phyloP scores from a whole-genome alignment of 2,888 invertebrate genomes.

The Ectemnius cavifrons region DNA sequence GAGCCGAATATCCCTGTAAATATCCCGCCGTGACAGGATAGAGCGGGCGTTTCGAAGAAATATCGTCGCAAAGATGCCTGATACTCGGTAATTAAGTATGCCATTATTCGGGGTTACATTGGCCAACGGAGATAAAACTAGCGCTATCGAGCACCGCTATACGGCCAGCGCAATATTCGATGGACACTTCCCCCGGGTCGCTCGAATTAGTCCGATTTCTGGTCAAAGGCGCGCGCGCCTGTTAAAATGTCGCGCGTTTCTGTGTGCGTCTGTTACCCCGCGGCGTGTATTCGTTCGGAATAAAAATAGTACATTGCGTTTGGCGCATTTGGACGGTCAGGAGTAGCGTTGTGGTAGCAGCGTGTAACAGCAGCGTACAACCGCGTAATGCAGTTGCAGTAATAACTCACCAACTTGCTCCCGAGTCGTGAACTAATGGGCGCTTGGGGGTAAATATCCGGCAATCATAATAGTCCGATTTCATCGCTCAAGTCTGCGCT shows the following conservation, averaged over 20 bases:
- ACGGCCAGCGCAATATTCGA: neutral
- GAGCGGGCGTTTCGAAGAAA: neutral
- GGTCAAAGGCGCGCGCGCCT: neutral
- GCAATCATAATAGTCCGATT: conserved; percentile 1
- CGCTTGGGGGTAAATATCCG: no score
- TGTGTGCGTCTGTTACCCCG: no score
- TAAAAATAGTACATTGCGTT: no score
- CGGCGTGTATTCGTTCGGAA: no score
- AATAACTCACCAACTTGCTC: no score
- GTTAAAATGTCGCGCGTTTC: neutral
- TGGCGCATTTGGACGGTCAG: no score
- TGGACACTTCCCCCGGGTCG: neutral
- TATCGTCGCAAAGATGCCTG: neutral
- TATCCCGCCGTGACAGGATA: conserved; percentile 13
- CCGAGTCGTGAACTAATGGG: no score
- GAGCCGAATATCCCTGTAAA: conserved; percentile 26
- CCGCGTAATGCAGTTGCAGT: no score
- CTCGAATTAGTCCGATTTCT: neutral
- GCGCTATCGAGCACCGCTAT: neutral
- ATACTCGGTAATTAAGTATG: neutral
- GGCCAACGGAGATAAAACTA: neutral
- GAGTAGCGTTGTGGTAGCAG: no score
- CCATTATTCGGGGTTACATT: conserved; percentile 3
- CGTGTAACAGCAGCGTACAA: no score
- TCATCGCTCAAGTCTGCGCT: conserved; percentile 38